These are phyloP conservation scores for Phoxinus phoxinus DNA, from an alignment of 2,113 vertebrate species.

Conservation along the genomic window DNA sequence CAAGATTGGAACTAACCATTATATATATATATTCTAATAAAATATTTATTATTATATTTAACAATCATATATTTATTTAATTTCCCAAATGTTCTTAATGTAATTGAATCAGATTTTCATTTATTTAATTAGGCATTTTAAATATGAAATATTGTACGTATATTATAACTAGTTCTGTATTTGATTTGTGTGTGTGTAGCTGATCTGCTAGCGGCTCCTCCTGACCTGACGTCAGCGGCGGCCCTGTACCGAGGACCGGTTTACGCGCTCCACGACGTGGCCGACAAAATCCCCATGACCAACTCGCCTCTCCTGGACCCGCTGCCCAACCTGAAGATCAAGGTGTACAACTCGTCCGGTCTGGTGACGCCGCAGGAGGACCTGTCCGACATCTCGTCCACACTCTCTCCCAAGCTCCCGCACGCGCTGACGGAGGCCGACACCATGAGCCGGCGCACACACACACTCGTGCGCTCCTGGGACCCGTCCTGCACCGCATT, in stretches of 20 bases:
- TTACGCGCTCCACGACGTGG: constrained; percentile 94
- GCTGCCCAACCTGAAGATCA: constrained; percentile 95
- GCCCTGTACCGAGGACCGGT: constrained; percentile 97
- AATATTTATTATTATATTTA: no score
- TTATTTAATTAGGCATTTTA: no score
- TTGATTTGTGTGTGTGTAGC: constrained; percentile 56
- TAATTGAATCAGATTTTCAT: no score
- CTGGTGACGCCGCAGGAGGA: constrained; percentile 94
- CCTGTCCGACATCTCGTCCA: constrained; percentile 88
- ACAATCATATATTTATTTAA: no score
- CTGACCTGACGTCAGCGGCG: constrained; percentile 93
- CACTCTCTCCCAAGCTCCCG: constrained; percentile 88
- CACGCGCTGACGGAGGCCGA: constrained; percentile 90
- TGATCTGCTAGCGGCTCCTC: constrained; percentile 91
- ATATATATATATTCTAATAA: no score
- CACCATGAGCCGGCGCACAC: constrained; percentile 86
- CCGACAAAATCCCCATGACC: constrained; percentile 98
- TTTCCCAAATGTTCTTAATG: no score
- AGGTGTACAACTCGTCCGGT: constrained; percentile 93
- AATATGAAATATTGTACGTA: no score
- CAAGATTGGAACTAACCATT: no score
- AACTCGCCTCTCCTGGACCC: constrained; percentile 96
- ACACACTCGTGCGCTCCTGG: constrained; percentile 86
- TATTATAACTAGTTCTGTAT: not conserved
- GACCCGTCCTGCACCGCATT: constrained; percentile 92